Conservation (phyloP, 2,113 vertebrate species). For the Anhinga anhinga region DNA sequence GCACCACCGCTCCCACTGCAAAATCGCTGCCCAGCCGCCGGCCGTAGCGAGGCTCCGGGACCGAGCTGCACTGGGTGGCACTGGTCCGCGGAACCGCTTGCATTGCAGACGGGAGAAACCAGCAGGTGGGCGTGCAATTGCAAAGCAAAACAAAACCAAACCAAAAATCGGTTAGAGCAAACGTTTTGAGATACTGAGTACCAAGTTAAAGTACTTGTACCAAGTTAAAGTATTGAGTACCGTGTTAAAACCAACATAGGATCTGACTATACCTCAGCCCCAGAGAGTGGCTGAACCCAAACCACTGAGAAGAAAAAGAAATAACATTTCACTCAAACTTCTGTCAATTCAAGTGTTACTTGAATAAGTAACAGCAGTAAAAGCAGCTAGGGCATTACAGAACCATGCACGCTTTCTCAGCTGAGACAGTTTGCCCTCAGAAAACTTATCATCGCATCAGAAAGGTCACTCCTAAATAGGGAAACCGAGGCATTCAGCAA, state of each 20-base stretch:
- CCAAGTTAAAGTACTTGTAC: background rate
- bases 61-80: slow-evolving; percentile 94
- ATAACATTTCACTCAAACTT: background rate
- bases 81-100: slow-evolving; percentile 94
- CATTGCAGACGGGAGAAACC: accelerated
- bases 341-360: background rate
- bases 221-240: background rate
- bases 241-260: accelerated
- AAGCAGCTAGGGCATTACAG: background rate
- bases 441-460: background rate
- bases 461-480: background rate
- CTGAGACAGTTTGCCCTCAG: background rate
- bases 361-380: background rate
- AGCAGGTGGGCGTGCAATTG: accelerated
- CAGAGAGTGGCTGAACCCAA: background rate
- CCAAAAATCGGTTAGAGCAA: background rate
- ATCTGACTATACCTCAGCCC: background rate
- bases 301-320: background rate
- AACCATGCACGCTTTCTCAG: accelerated
- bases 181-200: accelerated
- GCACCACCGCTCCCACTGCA: slow-evolving; percentile 86
- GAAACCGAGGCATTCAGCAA: background rate
- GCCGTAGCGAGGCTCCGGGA: slow-evolving; percentile 93
- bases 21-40: slow-evolving; percentile 92
- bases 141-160: background rate